Percentiles rank a stretch among this genome's conserved stretches.
phyloP scores from a whole-genome alignment of 23 tunicate species.

The Diplosoma virens region DNA sequence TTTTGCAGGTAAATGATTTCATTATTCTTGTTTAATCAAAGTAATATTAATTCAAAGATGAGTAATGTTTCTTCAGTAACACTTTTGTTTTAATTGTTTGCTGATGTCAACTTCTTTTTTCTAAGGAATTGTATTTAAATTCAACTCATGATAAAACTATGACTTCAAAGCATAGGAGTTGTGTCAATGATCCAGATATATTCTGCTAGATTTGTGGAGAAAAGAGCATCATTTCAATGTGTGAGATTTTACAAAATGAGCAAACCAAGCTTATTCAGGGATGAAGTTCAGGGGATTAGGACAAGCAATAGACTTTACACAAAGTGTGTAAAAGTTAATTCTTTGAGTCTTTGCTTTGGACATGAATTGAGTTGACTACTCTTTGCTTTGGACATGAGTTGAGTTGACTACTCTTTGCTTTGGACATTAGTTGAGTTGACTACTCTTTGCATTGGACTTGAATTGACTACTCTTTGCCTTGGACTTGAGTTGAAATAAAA shows the following conservation, averaged over 20 bases:
- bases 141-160: neutral
- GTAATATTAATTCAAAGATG: too few species aligned
- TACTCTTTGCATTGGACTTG: slow-evolving; percentile 4
- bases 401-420: too few species aligned
- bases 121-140: neutral
- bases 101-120: neutral
- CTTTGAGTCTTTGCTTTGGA: too few species aligned
- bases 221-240: neutral
- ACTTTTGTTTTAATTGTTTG: too few species aligned
- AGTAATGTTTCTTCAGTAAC: too few species aligned
- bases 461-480: neutral
- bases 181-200: neutral
- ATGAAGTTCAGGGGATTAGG: slow-evolving; percentile 7
- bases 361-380: too few species aligned
- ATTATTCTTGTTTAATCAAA: too few species aligned
- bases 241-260: neutral
- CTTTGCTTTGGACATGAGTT: too few species aligned
- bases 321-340: neutral
- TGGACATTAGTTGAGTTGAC: too few species aligned
- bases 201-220: slow-evolving; percentile 9
- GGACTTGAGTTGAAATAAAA: neutral
- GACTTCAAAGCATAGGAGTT: neutral
- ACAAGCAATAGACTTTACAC: slow-evolving; percentile 2
- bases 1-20: too few species aligned
- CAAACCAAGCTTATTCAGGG: neutral